Percentiles rank a stretch among this genome's conserved stretches.
Evolutionary conservation across 2,888 invertebrate genomes (phyloP).

Genomic region (Amiota communis): DNA sequence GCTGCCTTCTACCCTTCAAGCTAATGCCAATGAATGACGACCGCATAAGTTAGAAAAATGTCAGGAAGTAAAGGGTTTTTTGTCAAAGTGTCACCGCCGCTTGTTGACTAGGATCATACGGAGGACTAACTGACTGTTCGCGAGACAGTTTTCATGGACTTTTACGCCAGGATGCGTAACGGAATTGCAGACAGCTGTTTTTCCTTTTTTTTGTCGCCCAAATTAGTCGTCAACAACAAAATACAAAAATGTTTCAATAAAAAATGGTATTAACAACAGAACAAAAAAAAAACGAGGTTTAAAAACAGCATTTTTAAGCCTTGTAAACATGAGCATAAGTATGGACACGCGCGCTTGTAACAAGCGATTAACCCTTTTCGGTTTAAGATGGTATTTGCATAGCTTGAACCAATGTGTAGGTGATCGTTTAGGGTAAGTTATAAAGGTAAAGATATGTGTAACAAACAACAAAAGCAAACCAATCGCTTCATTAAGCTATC

Average conservation of each 20-base stretch:
- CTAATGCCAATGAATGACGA: not conserved
- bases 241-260: slow-evolving; percentile 57
- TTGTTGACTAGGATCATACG: not conserved
- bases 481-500: slow-evolving; percentile 54
- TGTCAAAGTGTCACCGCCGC: not conserved
- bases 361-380: slow-evolving; percentile 49
- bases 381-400: too few relatives aligned
- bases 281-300: not conserved
- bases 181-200: slow-evolving; percentile 53
- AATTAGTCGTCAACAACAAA: slow-evolving; percentile 57
- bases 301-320: slow-evolving; percentile 47
- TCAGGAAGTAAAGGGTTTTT: not conserved
- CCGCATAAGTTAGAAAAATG: slow-evolving; percentile 5
- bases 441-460: too few relatives aligned
- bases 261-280: slow-evolving; percentile 44
- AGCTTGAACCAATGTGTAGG: too few relatives aligned
- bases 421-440: too few relatives aligned
- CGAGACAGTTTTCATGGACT: not conserved
- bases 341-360: not conserved
- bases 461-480: not conserved
- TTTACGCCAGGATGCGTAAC: slow-evolving; percentile 9
- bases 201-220: slow-evolving; percentile 17
- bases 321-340: slow-evolving; percentile 51
- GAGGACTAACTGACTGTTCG: not conserved
- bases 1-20: not conserved